Conservation (phyloP, 2,797 vertebrate genomes). For the Propithecus deckenii region DNA sequence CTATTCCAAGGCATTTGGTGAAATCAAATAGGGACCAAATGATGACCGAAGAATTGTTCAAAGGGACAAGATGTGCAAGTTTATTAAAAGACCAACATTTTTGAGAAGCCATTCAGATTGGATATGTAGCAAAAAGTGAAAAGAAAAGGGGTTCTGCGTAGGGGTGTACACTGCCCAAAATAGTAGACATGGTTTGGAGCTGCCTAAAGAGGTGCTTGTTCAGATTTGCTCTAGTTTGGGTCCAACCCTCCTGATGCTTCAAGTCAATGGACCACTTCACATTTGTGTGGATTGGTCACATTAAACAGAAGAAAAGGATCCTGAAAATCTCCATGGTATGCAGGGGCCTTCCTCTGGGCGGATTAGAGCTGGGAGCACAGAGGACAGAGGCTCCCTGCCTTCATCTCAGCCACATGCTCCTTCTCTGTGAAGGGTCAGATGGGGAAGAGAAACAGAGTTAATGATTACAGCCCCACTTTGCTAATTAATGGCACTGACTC, state of each 20-base stretch:
- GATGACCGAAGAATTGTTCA: not conserved
- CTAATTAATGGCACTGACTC: conserved; percentile 76
- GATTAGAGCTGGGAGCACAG: conserved; percentile 47
- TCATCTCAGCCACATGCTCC: not conserved
- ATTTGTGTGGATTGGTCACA: not conserved
- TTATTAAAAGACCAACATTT: not conserved
- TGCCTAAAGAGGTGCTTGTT: not conserved
- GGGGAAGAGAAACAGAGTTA: conserved; percentile 55
- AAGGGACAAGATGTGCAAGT: not conserved
- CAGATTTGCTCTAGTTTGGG: not conserved
- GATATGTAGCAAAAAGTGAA: not conserved
- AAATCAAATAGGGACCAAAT: not conserved
- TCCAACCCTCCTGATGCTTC: not conserved
- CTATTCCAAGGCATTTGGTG: not conserved
- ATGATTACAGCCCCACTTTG: conserved; percentile 56
- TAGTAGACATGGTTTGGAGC: fast-evolving
- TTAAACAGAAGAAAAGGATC: not conserved
- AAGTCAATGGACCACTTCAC: not conserved
- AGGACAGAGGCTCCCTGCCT: conserved; percentile 37
- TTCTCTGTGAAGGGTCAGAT: conserved; percentile 59
- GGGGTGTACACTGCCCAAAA: too few species aligned
- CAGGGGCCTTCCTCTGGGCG: not conserved
- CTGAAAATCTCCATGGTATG: not conserved
- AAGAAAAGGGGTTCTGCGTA: not conserved
- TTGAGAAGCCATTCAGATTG: not conserved